Conservation (phyloP, 2,888 invertebrate species). For the Mechanitis messenoides region DNA sequence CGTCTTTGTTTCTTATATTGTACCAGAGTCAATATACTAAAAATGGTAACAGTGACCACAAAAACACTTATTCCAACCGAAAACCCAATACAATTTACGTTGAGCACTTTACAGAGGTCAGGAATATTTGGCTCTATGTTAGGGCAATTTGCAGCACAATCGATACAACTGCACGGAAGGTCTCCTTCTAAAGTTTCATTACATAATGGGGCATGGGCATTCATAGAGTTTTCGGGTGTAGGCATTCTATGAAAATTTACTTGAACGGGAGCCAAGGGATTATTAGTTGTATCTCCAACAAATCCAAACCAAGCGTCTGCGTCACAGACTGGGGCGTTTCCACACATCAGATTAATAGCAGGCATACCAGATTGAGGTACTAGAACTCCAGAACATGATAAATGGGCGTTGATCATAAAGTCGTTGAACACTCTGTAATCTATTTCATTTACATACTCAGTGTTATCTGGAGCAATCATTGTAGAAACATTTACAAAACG, state of each 20-base stretch:
- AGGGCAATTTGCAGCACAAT: conserved; percentile 81
- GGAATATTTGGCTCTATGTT: conserved; percentile 52
- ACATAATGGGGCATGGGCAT: conserved; percentile 71
- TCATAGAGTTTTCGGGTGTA: conserved; percentile 61
- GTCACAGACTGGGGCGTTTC: conserved; percentile 80
- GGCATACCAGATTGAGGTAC: conserved; percentile 84
- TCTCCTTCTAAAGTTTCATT: conserved; percentile 74
- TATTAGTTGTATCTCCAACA: conserved; percentile 75
- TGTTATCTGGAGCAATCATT: conserved; percentile 33
- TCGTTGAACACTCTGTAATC: conserved; percentile 73
- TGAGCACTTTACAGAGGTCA: conserved; percentile 74
- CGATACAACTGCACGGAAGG: conserved; percentile 85
- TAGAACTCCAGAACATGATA: conserved; percentile 87
- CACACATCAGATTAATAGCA: conserved; percentile 89
- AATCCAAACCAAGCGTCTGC: conserved; percentile 79
- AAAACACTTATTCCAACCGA: conserved; percentile 77
- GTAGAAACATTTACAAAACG: conserved; percentile 48
- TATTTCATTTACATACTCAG: conserved; percentile 64
- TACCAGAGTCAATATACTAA: conserved; percentile 45
- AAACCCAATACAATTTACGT: conserved; percentile 80
- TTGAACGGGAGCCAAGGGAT: conserved; percentile 78
- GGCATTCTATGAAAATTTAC: conserved; percentile 74
- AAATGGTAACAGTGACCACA: conserved; percentile 52
- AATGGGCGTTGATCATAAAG: conserved; percentile 80
- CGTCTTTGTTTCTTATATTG: conserved; percentile 33